phyloP scores from a whole-genome alignment of 1,140 invertebrate genomes.

The Drosophila pallidifrons region DNA sequence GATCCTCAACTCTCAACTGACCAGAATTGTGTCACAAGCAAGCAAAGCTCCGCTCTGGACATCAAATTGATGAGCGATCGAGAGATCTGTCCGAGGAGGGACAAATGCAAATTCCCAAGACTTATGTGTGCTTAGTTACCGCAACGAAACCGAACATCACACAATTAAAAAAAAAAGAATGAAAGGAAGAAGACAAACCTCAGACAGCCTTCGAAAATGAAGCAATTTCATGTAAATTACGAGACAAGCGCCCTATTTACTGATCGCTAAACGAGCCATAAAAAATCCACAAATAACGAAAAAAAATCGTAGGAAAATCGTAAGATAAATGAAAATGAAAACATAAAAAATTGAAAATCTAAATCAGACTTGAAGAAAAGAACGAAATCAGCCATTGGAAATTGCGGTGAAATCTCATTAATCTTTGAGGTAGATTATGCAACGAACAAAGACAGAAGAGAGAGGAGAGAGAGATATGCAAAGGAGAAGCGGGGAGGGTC shows the following conservation, averaged over 20 bases:
- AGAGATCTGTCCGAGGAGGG: not conserved
- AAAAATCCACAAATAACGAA: conserved; percentile 55
- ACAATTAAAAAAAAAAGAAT: not conserved
- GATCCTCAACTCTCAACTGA: no score
- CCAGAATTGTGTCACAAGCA: not conserved
- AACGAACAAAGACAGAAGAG: not conserved
- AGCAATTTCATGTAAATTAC: conserved; percentile 83
- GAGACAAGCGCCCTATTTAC: conserved; percentile 79
- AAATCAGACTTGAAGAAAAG: conserved; percentile 1
- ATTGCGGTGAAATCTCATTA: conserved; percentile 72
- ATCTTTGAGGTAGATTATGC: conserved; percentile 65
- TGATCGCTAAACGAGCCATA: conserved; percentile 75
- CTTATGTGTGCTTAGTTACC: conserved; percentile 18
- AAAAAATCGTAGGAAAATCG: conserved; percentile 23
- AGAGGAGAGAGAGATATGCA: conserved; percentile 51
- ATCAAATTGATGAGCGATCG: conserved; percentile 35
- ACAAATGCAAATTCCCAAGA: conserved; percentile 43
- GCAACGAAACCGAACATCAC: conserved; percentile 16
- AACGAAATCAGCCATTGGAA: conserved; percentile 48
- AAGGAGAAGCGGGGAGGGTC: conserved; percentile 56
- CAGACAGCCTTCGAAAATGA: conserved; percentile 64
- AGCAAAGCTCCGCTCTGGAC: conserved; percentile 29
- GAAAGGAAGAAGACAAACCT: conserved; percentile 5
- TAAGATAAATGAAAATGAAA: conserved; percentile 45
- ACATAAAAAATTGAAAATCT: conserved; percentile 22